Evolutionary conservation across 2,888 invertebrate species (phyloP).

Genomic region (Agrilus biguttatus): DNA sequence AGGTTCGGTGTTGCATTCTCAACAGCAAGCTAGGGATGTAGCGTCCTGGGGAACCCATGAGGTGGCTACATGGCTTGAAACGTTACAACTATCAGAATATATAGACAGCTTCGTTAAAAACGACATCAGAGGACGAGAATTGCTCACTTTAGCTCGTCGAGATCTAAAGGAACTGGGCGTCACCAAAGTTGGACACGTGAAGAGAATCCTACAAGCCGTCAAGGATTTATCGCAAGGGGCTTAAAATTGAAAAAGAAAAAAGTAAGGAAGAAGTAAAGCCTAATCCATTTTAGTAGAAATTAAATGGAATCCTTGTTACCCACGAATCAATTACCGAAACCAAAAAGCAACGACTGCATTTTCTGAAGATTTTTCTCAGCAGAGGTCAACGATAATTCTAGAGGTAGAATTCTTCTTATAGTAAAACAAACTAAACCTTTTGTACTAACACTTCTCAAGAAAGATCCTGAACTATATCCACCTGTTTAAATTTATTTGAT

Average conservation of each 20-base stretch:
- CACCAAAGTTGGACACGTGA: slow-evolving; percentile 90
- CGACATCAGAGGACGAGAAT: slow-evolving; percentile 82
- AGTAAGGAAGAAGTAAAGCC: no score
- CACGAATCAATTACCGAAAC: no score
- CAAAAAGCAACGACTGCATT: no score
- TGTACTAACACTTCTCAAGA: no score
- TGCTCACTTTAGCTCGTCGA: slow-evolving; percentile 71
- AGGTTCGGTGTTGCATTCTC: slow-evolving; percentile 29
- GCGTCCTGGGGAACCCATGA: slow-evolving; percentile 76
- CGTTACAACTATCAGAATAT: slow-evolving; percentile 79
- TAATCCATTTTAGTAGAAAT: no score
- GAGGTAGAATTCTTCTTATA: no score
- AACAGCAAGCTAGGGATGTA: slow-evolving; percentile 35
- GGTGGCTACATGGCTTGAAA: slow-evolving; percentile 81
- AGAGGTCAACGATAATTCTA: no score
- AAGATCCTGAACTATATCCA: no score
- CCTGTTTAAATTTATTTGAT: no score
- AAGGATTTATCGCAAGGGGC: slow-evolving; percentile 52
- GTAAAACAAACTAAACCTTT: no score
- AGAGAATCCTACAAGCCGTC: slow-evolving; percentile 84
- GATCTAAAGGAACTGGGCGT: slow-evolving; percentile 86
- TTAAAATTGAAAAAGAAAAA: slow-evolving; percentile 11
- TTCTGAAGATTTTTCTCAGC: no score
- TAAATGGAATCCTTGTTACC: no score
- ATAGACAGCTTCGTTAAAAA: slow-evolving; percentile 79